Conservation (phyloP, 1,140 invertebrate species). For the Laupala kohalensis region DNA sequence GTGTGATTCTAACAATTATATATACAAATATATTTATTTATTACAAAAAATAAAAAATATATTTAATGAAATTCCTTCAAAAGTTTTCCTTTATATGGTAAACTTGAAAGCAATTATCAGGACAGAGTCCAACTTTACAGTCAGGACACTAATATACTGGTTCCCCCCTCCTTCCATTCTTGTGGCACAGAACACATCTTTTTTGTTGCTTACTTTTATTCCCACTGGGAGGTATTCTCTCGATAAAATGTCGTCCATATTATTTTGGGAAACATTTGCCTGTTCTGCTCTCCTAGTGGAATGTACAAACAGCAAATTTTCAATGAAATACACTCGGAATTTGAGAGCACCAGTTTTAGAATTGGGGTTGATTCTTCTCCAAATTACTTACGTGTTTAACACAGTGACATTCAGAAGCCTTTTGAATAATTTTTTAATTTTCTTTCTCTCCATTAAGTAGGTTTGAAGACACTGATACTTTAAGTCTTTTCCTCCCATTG, state of each 20-base stretch:
- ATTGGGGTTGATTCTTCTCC: not conserved
- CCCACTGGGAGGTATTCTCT: not conserved
- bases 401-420: slow-evolving; percentile 16
- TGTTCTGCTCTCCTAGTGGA: not conserved
- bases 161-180: slow-evolving; percentile 10
- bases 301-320: not conserved
- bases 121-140: slow-evolving; percentile 17
- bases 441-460: slow-evolving; percentile 15
- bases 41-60: not conserved
- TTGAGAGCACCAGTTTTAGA: not conserved
- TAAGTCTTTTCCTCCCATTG: slow-evolving; percentile 21
- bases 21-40: not conserved
- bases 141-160: slow-evolving; percentile 12
- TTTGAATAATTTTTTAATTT: slow-evolving; percentile 19
- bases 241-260: slow-evolving; percentile 7
- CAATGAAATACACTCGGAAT: not conserved
- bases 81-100: slow-evolving; percentile 16
- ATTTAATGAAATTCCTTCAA: not conserved
- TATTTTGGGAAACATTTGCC: not conserved
- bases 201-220: slow-evolving; percentile 8
- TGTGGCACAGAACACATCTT: slow-evolving; percentile 13
- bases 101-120: slow-evolving; percentile 15
- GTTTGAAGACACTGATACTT: slow-evolving; percentile 15
- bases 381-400: slow-evolving; percentile 10
- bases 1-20: too few relatives aligned